Percentiles rank a stretch among this genome's conserved stretches.
Conservation (phyloP, 2,888 invertebrate species). For the Bugulina stolonifera region DNA sequence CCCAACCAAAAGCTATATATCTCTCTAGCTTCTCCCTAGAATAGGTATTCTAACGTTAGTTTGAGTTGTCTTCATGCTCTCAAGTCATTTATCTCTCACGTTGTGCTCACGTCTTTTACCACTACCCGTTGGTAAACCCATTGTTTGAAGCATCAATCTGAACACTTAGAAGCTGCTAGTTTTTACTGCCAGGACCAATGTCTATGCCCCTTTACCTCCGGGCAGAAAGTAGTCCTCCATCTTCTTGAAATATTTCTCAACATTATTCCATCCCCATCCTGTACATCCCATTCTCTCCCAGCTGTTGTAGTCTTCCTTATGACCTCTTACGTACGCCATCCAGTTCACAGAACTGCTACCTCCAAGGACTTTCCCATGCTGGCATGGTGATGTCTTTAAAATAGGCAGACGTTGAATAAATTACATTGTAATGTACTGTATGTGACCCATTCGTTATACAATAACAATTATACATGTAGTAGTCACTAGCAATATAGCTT, state of each 20-base stretch:
- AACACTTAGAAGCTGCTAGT: neutral
- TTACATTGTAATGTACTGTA: no score
- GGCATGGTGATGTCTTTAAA: constrained; percentile 71
- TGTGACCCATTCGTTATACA: no score
- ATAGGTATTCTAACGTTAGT: no score
- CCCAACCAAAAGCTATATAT: no score
- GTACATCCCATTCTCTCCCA: constrained; percentile 62
- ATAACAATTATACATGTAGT: no score
- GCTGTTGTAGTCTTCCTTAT: constrained; percentile 68
- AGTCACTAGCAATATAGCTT: no score
- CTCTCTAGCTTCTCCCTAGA: no score
- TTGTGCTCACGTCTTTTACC: no score
- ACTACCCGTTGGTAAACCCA: no score
- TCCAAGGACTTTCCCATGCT: constrained; percentile 79
- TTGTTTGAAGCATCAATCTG: neutral
- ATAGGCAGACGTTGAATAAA: no score
- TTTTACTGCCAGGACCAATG: neutral
- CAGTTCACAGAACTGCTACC: constrained; percentile 81
- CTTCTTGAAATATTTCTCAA: constrained; percentile 56
- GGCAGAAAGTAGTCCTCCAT: constrained; percentile 16
- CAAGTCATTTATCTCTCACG: no score
- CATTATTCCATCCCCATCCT: constrained; percentile 80
- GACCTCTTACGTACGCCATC: constrained; percentile 76
- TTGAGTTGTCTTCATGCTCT: no score
- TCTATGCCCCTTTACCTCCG: neutral